Base-by-base conservation (phyloP, 2,113 vertebrate species). In the Lonchura striata region DNA sequence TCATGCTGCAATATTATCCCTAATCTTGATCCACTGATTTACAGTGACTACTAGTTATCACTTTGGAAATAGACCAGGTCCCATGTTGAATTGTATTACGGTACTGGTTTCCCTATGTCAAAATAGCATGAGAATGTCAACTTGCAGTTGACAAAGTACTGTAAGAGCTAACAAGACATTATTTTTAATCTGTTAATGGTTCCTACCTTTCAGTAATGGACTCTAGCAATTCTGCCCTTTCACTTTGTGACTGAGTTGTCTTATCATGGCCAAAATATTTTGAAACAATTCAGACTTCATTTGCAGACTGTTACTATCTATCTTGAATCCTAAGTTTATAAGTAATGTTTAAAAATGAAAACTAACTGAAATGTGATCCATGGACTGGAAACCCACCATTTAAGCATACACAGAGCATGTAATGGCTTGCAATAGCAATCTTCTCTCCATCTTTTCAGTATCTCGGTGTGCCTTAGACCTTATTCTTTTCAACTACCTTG, bases 51-150 rank as follows among this genome's bases (percentile, higher is more conserved):
- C 28, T 76, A 41, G 56, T 65, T 80, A 63, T 79, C 54, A 49
- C 53, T 94, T 91, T 88, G 47, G 80, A 96, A 91, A 94, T 75
- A 78, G 17, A 63, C 19, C 75, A 31, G 42, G 35, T 94, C 49
- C 22, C 37, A 47, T 19, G 33, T 65, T 80, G 39, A 94, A 79
- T 33, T 92, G 30, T 69, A 33, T 92, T 85, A 41, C 89, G 15
- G 71, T 56, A 90, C 20, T 71, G 33, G 20, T 44, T 86, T 56
- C 60, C 59, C 12, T 42, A 10, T 31, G 41, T 82, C 88, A 87
- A 82, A 87, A 86, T 13, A 47, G 33, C 65, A 18, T 79, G 49
- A 92, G 27, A 88, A 81, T 95, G 46, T 35, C 81, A 46, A 6
- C 49, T 92, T 84, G 78, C 41, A 72, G 14, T 47, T 89, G 71